Base-by-base conservation (phyloP, 2,797 vertebrate species). In the Anguilla anguilla region DNA sequence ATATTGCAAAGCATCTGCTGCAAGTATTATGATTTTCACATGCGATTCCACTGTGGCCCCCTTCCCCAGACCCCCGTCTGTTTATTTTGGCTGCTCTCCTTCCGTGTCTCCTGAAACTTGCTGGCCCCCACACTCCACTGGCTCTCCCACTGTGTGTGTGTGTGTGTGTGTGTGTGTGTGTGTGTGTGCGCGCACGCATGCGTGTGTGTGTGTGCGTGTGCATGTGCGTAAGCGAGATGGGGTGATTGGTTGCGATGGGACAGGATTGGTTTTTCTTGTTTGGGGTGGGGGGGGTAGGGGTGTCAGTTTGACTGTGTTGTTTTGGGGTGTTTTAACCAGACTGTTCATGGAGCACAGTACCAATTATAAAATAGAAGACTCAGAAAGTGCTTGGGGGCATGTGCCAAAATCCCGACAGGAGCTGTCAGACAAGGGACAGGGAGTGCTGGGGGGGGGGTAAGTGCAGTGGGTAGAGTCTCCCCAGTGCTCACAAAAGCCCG, bases 321-420 rank as follows among this genome's bases (percentile, higher is more conserved):
- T 83, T 87, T 39, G 28, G 72, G 43, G 77, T 46, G 77, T 22
- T 81, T 81, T 49, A 86, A 74, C 46, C 46, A 69, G 85, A 64
- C 43, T 86, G 22, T 93, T 92, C 93, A 93, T 87, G 86, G 93
- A 94, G 92, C 91, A 93, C 89, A 83, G 89, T 90, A 93, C 93
- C 94, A 95, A 96, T 96, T 95, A 95, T 93, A 94, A 93, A 95
- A 94, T 81, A 93, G 92, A 91, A 93, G 93, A 90, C 86, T 90
- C 93, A 91, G 92, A 90, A 94, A 92, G 91, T 86, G 94, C 95
- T 94, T 84, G 25, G 84, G 93, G 95, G 91, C 92, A 93, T 95
- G 93, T 94, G 94, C 92, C 94, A 91, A 90, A 89, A 92, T 92
- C 91, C 91, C 95, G 95, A 94, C 95, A 95, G 94, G 94, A 95